A percentile compares a stretch with the other conserved stretches of the same genome.
Conservation (phyloP, 2,797 vertebrate species). For the Manis pentadactyla region DNA sequence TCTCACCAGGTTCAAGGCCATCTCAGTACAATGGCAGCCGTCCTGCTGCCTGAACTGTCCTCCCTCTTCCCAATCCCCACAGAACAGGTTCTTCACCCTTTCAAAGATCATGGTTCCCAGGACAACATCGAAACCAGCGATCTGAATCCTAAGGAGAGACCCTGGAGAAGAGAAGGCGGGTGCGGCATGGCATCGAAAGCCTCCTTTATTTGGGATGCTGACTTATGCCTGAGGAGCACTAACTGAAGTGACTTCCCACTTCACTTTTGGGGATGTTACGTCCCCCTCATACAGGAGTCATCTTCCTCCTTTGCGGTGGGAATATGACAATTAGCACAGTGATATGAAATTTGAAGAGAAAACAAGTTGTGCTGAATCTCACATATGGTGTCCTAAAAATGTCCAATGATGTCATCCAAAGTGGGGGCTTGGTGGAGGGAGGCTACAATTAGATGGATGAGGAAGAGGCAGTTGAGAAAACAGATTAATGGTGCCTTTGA, state of each 20-base stretch:
- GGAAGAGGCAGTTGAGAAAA: slow-evolving; percentile 78
- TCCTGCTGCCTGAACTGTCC: too few relatives aligned
- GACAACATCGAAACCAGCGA: neutral
- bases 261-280: neutral
- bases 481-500: slow-evolving; percentile 81
- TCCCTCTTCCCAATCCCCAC: neutral
- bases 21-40: neutral
- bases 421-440: neutral
- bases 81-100: neutral
- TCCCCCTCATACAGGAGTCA: neutral
- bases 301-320: neutral
- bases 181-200: neutral
- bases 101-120: neutral
- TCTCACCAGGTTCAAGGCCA: neutral
- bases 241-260: neutral
- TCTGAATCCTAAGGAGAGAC: neutral
- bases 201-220: neutral
- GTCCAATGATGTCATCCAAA: slow-evolving; percentile 80
- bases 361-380: slow-evolving; percentile 72
- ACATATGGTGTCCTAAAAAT: slow-evolving; percentile 83
- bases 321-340: slow-evolving; percentile 56
- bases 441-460: slow-evolving; percentile 77
- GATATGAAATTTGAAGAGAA: slow-evolving; percentile 64
- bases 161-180: neutral
- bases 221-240: neutral